Base-by-base conservation (phyloP, 1,140 invertebrate genomes). In the Colletes gigas region DNA sequence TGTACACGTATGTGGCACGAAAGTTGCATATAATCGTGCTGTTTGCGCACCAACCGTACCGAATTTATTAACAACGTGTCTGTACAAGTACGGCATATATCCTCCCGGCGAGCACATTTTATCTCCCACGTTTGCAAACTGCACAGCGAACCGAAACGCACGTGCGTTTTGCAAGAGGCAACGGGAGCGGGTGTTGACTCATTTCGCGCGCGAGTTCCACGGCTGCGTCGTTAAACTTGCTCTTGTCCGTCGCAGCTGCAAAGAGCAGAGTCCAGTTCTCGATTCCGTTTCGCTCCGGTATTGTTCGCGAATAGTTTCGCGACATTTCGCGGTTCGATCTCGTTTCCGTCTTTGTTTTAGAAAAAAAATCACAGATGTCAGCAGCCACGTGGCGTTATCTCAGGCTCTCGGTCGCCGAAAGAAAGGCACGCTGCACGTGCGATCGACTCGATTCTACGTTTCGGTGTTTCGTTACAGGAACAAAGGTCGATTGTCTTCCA, bases 241-340 rank as follows among this genome's bases (percentile, higher is more conserved):
- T 84, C 47, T 83, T 70, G 63, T 60, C 19, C 50, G 50, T 19
- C 60, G 72, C 86, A 86, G 86, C 86, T 87, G 86, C n/a, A 55
- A 41, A 81, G 86, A 60, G 47, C 86, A 86, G 82, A 87, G 86
- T 87, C 85, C 86, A 81, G 67, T 30, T 52, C 52, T 52, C 52
- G 59, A 78, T 69, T 74, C 63, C 39, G 21, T 50, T 74, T 50
- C 63, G 6, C 47, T 60, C 50, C 50, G 41, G 47, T 66, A 81
- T 81, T 83, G 66, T 81, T 75, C 77, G 72, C 65, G 44, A 75
- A 81, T 78, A 41, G 71, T 14, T 41, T 8, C 30, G n/a, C 66
- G 50, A 39, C 74, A 69, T 50, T 62, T 71, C 19, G 21, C 21
- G 41, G 8, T 78, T 60, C 30, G 54, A 57, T 17, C 7, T 83